A percentile compares a stretch with the other conserved stretches of the same genome.
These are phyloP conservation scores for Cyclina sinensis DNA, from an alignment of 1,140 invertebrate genomes.

Conservation along the genomic window DNA sequence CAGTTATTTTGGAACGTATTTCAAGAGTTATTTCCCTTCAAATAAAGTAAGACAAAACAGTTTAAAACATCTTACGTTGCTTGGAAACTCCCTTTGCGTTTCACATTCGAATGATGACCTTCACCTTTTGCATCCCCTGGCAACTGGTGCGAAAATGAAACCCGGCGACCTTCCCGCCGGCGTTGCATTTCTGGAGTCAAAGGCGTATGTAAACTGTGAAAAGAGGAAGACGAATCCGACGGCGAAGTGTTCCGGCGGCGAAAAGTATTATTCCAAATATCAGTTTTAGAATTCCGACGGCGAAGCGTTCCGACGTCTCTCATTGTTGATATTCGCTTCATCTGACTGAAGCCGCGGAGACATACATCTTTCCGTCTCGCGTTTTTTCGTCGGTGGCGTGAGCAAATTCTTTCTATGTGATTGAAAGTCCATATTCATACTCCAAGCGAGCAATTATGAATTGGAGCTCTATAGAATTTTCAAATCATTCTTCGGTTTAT, in stretches of 20 bases:
- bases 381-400: background rate
- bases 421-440: background rate
- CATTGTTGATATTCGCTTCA: background rate
- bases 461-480: too few relatives aligned
- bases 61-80: background rate
- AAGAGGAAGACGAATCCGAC: constrained; percentile 29
- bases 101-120: background rate
- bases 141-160: constrained; percentile 37
- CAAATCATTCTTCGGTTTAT: too few relatives aligned
- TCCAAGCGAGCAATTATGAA: background rate
- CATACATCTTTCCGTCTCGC: too few relatives aligned
- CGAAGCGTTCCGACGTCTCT: constrained; percentile 27
- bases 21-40: background rate
- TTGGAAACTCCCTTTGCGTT: background rate
- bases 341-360: too few relatives aligned
- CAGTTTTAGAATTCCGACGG: constrained; percentile 32
- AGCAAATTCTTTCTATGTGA: background rate
- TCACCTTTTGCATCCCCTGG: background rate
- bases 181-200: constrained; percentile 5
- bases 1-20: too few relatives aligned
- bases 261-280: background rate
- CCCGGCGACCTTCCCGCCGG: constrained; percentile 39
- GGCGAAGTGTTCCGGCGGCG: constrained; percentile 48
- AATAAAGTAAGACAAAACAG: too few relatives aligned
- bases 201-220: background rate